phyloP scores from a whole-genome alignment of 2,888 invertebrate species.

The Anticlea derivata region DNA sequence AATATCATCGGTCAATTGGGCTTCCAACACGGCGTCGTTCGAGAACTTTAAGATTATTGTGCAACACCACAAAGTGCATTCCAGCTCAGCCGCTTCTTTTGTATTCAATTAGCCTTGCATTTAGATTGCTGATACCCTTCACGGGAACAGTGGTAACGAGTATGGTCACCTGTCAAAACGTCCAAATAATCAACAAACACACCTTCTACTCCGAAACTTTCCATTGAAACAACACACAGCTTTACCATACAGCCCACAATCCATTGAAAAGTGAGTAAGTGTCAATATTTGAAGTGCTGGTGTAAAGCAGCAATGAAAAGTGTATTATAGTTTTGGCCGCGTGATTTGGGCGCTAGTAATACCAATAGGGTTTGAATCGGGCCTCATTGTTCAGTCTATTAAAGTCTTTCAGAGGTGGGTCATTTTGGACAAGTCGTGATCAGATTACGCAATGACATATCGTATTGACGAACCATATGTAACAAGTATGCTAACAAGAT shows the following conservation, averaged over 20 bases:
- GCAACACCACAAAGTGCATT: conserved; percentile 74
- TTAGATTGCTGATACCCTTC: conserved; percentile 80
- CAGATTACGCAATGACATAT: conserved; percentile 64
- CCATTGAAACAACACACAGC: conserved; percentile 31
- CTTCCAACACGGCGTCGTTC: no score
- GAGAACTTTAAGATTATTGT: conserved; percentile 53
- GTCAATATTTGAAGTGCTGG: neutral
- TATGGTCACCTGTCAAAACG: conserved; percentile 82
- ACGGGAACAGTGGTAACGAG: conserved; percentile 81
- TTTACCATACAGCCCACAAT: conserved; percentile 25
- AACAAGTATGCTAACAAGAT: conserved; percentile 56
- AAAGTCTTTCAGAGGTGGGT: conserved; percentile 76
- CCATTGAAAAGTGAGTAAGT: conserved; percentile 32
- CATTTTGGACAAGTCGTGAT: conserved; percentile 73
- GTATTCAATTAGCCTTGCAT: conserved; percentile 83
- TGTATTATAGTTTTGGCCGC: conserved; percentile 5
- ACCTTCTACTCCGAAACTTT: conserved; percentile 37
- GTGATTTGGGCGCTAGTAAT: conserved; percentile 39
- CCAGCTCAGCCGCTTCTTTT: conserved; percentile 77
- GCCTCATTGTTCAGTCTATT: conserved; percentile 77
- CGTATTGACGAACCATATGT: conserved; percentile 49
- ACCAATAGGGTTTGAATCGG: conserved; percentile 57
- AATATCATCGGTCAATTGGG: no score
- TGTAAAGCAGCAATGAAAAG: conserved; percentile 43
- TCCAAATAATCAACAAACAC: conserved; percentile 78